These are phyloP conservation scores for Bufo gargarizans DNA, from an alignment of 2,113 vertebrate species.

Conservation along the genomic window DNA sequence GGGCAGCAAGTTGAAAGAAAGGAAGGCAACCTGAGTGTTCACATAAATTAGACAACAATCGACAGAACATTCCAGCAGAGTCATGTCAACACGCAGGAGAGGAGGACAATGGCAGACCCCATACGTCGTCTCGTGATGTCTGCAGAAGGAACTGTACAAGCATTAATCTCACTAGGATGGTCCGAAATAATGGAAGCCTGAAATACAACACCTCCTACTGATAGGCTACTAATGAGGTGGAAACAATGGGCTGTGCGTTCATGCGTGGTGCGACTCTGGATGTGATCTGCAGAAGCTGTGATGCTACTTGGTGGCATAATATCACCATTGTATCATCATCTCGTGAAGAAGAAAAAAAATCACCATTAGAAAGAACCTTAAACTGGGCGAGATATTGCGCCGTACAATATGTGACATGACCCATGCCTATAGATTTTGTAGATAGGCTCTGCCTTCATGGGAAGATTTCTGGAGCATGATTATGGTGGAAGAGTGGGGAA, in stretches of 20 bases:
- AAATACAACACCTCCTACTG: conserved; percentile 39
- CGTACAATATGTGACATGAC: neutral
- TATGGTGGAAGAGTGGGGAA: neutral
- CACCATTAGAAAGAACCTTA: neutral
- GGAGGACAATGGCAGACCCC: conserved; percentile 8
- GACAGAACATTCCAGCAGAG: conserved; percentile 28
- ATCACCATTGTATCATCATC: neutral
- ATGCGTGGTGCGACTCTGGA: neutral
- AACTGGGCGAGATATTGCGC: neutral
- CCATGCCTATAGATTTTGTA: neutral
- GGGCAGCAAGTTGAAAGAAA: conserved; percentile 33
- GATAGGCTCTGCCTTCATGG: neutral
- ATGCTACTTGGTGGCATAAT: conserved; percentile 2
- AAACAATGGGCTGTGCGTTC: conserved; percentile 12
- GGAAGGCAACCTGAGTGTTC: conserved; percentile 42
- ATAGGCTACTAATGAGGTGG: conserved; percentile 49
- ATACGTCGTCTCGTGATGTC: conserved; percentile 44
- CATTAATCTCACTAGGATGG: conserved; percentile 54
- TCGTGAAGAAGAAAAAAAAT: neutral
- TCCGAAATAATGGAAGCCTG: conserved; percentile 33
- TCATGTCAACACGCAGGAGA: conserved; percentile 38
- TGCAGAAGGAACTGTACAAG: conserved; percentile 36
- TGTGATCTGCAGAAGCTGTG: neutral
- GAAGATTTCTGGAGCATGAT: neutral
- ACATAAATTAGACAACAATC: conserved; percentile 44